Base-by-base conservation (phyloP, 2,113 vertebrate genomes). In the Plestiodon gilberti region DNA sequence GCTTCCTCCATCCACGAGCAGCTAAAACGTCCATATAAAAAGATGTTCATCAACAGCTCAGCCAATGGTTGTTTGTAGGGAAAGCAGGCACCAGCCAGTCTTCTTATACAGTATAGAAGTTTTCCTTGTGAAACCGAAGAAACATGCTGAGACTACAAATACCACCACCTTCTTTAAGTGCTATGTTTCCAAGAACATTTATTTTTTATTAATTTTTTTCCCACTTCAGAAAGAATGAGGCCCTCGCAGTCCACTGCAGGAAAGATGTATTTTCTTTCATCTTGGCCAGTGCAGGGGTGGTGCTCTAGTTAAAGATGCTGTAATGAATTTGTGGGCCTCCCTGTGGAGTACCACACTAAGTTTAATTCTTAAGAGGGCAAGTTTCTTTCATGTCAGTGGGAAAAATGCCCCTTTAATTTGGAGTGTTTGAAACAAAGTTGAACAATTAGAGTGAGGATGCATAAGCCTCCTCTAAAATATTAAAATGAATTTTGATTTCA, bases 361-460 rank as follows among this genome's bases (percentile, higher is more conserved):
- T 57, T 75, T 59, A 78, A 7, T 0, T 57, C 82, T 62, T 5
- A 5, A 57, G 15, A 59, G 8, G 13, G 74, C 1, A 2, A 30
- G 79, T 11, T 38, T 48, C 2, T 10, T 40, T 43, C 57, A 10
- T 2, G 0, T 1, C 3, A 5, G 15, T 0, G 33, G 55, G 15
- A 43, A 84, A 91, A 25, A 1, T 14, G 0, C 0, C 0, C 1
- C 59, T 80, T 87, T 70, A 81, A 81, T 35, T 62, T 3, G 9
- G 1, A 15, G 13, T 1, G 25, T 40, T 0, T 1, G 13, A 14
- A 75, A 71, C 69, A 11, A 52, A 73, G 43, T 8, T 67, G 61
- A 75, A 75, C 17, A 57, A 30, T 62, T 59, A 55, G 30, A 22
- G 18, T 70, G 25, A 64, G 48, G 40, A n/a, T 73, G 55, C 2